These are phyloP conservation scores for Lasioglossum baleicum DNA, from an alignment of 1,140 invertebrate genomes.

Conservation along the genomic window DNA sequence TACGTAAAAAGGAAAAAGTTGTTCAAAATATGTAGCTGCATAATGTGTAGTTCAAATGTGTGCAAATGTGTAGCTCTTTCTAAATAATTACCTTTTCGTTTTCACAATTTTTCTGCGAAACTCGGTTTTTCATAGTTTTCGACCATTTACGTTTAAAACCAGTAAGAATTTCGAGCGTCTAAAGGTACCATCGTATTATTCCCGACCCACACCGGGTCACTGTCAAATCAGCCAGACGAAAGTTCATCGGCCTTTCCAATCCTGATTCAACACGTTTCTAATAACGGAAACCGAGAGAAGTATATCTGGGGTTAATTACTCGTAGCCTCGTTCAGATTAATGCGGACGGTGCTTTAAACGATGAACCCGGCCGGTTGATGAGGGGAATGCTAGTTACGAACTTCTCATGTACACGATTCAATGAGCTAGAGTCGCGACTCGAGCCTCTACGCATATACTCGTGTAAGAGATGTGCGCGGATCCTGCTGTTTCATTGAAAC, in stretches of 20 bases:
- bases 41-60: too few species aligned
- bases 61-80: too few species aligned
- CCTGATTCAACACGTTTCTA: not conserved
- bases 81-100: too few species aligned
- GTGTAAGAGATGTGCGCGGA: not conserved
- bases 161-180: too few species aligned
- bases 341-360: conserved; percentile 18
- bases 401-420: conserved; percentile 14
- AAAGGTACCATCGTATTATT: too few species aligned
- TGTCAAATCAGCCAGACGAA: not conserved
- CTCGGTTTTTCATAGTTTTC: too few species aligned
- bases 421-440: not conserved
- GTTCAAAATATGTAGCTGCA: too few species aligned
- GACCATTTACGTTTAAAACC: too few species aligned
- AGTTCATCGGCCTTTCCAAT: not conserved
- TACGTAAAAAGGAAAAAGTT: too few species aligned
- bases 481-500: not conserved
- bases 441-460: not conserved
- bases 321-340: conserved; percentile 2
- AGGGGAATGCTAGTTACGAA: conserved; percentile 17
- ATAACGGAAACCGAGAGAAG: not conserved
- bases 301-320: conserved; percentile 7
- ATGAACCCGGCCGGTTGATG: conserved; percentile 1
- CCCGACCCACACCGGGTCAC: not conserved
- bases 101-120: too few species aligned